A percentile compares a stretch with the other conserved stretches of the same genome.
These are phyloP conservation scores for Temnothorax longispinosus DNA, from an alignment of 1,140 invertebrate genomes.

Conservation along the genomic window DNA sequence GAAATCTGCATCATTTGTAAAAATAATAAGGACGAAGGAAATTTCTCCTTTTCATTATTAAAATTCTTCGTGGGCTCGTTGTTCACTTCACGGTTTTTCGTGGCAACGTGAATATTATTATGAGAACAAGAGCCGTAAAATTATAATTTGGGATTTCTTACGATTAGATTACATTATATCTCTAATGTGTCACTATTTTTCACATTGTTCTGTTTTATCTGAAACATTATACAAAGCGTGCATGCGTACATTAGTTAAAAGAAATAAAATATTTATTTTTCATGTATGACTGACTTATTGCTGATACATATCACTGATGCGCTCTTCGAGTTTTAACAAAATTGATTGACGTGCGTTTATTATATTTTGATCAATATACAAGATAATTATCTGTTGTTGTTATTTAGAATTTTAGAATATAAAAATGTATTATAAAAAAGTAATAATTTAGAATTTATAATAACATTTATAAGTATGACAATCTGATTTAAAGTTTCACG, in stretches of 20 bases:
- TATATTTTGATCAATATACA: background rate
- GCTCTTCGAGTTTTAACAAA: background rate
- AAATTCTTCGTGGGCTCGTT: background rate
- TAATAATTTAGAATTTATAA: background rate
- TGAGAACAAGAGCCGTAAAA: background rate
- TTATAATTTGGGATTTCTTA: constrained; percentile 20
- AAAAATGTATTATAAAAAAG: background rate
- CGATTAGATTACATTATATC: background rate
- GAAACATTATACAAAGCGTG: background rate
- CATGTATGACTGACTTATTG: background rate
- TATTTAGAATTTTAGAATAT: background rate
- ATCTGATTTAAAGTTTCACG: background rate
- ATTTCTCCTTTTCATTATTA: constrained; percentile 20
- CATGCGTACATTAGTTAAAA: background rate
- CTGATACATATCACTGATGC: background rate
- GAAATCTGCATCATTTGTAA: background rate
- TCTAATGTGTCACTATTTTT: background rate
- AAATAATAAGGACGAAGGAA: background rate
- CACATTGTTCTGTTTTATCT: background rate
- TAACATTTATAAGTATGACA: background rate
- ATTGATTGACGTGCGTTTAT: background rate
- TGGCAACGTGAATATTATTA: background rate
- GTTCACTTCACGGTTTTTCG: constrained; percentile 3
- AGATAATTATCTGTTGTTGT: background rate
- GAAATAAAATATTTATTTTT: background rate